Evolutionary conservation across 2,888 invertebrate species (phyloP), one percentile per base, ranked within the genome.

Genomic region (Slavum lentiscoides): DNA sequence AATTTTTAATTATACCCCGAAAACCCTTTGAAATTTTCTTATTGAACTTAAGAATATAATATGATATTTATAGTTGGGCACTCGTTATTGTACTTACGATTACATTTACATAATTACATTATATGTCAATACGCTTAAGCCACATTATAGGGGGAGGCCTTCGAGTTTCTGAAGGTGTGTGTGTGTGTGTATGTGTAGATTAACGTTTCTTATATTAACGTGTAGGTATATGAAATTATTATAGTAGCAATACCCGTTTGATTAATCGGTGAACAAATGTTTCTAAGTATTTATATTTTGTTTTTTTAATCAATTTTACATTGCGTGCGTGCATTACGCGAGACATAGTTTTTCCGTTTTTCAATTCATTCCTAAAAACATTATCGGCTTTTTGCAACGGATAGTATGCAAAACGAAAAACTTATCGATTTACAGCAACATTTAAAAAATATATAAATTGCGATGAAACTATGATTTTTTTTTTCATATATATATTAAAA

Each of bases 81-180:
- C 70, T 80, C 70, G 80, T 80, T 72, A 72, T 80, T 80, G 80
- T 80, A 80, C 80, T 80, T 80, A 77, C 77, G 13, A 69, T 77
- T 77, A 55, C 39, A 68, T 76, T 76, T 68, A 68, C 68, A 68
- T 75, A 59, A 68, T 59, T 68, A 67, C 58, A 59, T 67, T 68
- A 68, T 69, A 69, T 74, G 69, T 77, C 61, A 53, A 80, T 72
- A 80, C 39, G 72, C 80, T 80, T 80, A 70, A 80, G 80, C 80
- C 80, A 80, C 80, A 72, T 69, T 39, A 30, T 70, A 70, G 59
- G 62, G 69, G 53, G 77, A 69, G 69, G 30, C 66, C 77, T 77
- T 77, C 62, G n/a, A 23, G 8, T 62, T 37, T n/a, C 8, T 21
- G 69, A 62, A 70, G 69, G 68, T 77, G 30, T 69, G 49, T 69